These are phyloP conservation scores for Drosophila algonquin DNA, from an alignment of 2,888 invertebrate species.

Conservation along the genomic window DNA sequence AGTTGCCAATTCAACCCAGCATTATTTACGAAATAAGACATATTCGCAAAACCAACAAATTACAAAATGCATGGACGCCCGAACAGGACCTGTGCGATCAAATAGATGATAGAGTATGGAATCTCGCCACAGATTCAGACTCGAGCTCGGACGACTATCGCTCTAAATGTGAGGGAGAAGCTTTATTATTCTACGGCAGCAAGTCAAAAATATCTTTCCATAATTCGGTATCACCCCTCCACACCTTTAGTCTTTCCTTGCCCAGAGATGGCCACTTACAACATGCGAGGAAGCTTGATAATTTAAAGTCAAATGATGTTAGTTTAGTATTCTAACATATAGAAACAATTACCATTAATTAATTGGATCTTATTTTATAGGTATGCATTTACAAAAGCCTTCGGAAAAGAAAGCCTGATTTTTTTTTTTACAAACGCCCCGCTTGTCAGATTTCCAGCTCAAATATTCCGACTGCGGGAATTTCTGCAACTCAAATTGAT, in stretches of 20 bases:
- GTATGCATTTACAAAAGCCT: constrained; percentile 50
- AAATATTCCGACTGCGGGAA: constrained; percentile 21
- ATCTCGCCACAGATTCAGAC: constrained; percentile 52
- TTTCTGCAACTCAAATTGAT: neutral
- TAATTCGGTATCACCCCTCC: constrained; percentile 84
- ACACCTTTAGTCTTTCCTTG: constrained; percentile 90
- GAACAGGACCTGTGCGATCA: constrained; percentile 93
- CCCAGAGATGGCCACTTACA: constrained; percentile 87
- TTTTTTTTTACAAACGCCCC: constrained; percentile 16
- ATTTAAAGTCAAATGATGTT: constrained; percentile 39
- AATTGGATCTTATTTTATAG: constrained; percentile 11
- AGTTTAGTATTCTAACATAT: neutral
- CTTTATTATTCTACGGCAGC: constrained; percentile 54
- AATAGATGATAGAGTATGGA: constrained; percentile 56
- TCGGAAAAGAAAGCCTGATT: constrained; percentile 45
- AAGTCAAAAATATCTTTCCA: constrained; percentile 33
- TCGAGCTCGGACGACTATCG: constrained; percentile 80
- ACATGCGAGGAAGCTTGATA: constrained; percentile 31
- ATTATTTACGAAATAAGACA: constrained; percentile 35
- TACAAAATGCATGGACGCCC: constrained; percentile 89
- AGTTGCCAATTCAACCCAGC: constrained; percentile 56
- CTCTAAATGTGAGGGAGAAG: constrained; percentile 50
- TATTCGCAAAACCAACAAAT: constrained; percentile 13
- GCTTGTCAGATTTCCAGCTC: constrained; percentile 10
- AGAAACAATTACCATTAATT: neutral